These are phyloP conservation scores for Tortricodes alternella DNA, from an alignment of 2,888 invertebrate genomes.

Conservation along the genomic window DNA sequence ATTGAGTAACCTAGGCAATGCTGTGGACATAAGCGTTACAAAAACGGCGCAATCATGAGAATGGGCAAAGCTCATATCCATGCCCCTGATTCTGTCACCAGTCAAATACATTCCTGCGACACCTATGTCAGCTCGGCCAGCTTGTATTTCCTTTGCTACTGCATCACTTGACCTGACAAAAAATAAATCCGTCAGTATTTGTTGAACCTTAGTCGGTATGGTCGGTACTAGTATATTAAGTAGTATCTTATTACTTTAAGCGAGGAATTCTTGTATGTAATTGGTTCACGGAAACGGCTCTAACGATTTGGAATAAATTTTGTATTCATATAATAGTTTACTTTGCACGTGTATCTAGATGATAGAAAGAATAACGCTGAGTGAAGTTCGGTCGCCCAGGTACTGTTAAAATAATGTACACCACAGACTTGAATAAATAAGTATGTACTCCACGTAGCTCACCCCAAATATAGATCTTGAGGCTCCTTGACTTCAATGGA, in stretches of 20 bases:
- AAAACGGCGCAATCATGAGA: conserved; percentile 90
- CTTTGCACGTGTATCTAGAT: neutral
- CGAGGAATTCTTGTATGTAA: too few relatives aligned
- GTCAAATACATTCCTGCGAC: conserved; percentile 89
- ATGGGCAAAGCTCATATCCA: conserved; percentile 86
- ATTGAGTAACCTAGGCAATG: conserved; percentile 84
- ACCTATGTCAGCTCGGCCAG: conserved; percentile 85
- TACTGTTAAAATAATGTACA: too few relatives aligned
- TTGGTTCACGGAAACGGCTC: neutral
- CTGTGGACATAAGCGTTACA: conserved; percentile 89
- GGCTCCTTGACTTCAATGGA: conserved; percentile 87
- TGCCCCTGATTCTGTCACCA: conserved; percentile 66
- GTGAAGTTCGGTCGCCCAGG: too few relatives aligned
- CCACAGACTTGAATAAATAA: too few relatives aligned
- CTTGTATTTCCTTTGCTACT: conserved; percentile 79
- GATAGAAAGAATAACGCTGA: too few relatives aligned
- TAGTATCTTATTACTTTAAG: too few relatives aligned
- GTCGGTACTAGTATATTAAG: too few relatives aligned
- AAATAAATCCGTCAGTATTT: too few relatives aligned
- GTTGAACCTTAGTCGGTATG: too few relatives aligned
- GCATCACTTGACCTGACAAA: conserved; percentile 83
- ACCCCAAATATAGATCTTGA: conserved; percentile 73
- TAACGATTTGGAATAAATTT: neutral
- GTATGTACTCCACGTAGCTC: conserved; percentile 33
- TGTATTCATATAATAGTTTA: neutral